Base-by-base conservation (phyloP, 1,140 invertebrate species). In the Pantala flavescens region DNA sequence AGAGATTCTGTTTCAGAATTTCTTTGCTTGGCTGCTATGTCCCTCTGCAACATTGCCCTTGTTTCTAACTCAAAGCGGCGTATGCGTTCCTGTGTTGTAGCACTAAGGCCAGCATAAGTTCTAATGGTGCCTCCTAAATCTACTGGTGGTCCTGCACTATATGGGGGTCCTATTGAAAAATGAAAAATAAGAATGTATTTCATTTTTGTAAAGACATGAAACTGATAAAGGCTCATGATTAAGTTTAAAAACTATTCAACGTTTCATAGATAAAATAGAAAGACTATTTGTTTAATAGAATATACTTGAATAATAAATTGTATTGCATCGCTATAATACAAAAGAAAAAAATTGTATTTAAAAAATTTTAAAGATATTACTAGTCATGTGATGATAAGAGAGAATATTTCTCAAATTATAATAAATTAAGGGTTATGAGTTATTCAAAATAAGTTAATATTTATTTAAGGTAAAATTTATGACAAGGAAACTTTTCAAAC, bases 21-120 rank as follows among this genome's bases (percentile, higher is more conserved):
- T 21, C 49, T 16, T 21, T 63, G 49, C 12, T 7, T 63, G 49
- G 81, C 79, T 75, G 82, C 78, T 70, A 83, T 82, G 79, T 88
- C 86, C 72, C 87, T 81, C 43, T 87, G 85, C n/a, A 91, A 78
- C 84, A 90, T 87, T 21, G 89, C 90, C 77, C 88, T 85, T 0
- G 90, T 89, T 80, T 91, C 90, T 78, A 90, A 84, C 79, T 92
- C 90, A 79, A 91, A 91, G 77, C 79, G 79, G 70, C 83, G 84
- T 71, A 91, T 87, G 76, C 90, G 82, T 77, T 89, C 88, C 78
- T 89, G 86, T 0, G 88, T 89, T 0, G 83, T 85, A 14, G 86
- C 85, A 75, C 84, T 85, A 12, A 88, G 80, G 42, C 87, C 86
- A 0, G 86, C 82, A 75, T 89, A 89, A 0, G 86, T 86, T 72